These are phyloP conservation scores for Cryptocheilus praepositus DNA, from an alignment of 2,888 invertebrate genomes.

Conservation along the genomic window DNA sequence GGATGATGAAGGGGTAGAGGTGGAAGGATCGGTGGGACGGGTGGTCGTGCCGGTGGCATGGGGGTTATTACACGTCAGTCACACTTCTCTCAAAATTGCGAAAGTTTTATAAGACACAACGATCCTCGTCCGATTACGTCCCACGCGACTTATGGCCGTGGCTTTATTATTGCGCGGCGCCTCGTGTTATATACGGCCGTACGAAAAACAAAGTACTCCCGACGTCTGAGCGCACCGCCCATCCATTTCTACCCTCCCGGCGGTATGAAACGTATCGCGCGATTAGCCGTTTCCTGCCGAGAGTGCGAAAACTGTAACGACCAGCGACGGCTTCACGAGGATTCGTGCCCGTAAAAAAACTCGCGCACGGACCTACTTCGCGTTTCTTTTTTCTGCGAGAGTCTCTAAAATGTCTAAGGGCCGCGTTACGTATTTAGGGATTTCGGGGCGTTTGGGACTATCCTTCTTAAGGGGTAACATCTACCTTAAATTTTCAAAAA, in stretches of 20 bases:
- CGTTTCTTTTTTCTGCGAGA: too few species aligned
- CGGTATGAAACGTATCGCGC: neutral
- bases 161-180: slow-evolving; percentile 46
- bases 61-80: slow-evolving; percentile 65
- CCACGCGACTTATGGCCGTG: slow-evolving; percentile 44
- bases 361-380: too few species aligned
- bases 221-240: slow-evolving; percentile 19
- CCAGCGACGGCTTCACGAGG: neutral
- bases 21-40: slow-evolving; percentile 18
- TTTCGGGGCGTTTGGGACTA: too few species aligned
- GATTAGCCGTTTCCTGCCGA: slow-evolving; percentile 13
- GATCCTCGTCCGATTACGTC: slow-evolving; percentile 50
- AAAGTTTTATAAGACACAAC: slow-evolving; percentile 62
- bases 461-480: too few species aligned
- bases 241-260: neutral
- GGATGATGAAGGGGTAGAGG: neutral
- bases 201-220: slow-evolving; percentile 32
- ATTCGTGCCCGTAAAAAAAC: too few species aligned
- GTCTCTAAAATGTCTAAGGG: too few species aligned
- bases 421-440: too few species aligned
- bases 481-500: too few species aligned
- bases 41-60: slow-evolving; percentile 45
- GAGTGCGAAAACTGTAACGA: slow-evolving; percentile 16
- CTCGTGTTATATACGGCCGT: slow-evolving; percentile 21
- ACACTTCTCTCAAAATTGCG: slow-evolving; percentile 60